Percentiles rank a stretch among this genome's conserved stretches.
These are phyloP conservation scores for Drosophila biarmipes DNA, from an alignment of 1,140 invertebrate genomes.

Conservation along the genomic window DNA sequence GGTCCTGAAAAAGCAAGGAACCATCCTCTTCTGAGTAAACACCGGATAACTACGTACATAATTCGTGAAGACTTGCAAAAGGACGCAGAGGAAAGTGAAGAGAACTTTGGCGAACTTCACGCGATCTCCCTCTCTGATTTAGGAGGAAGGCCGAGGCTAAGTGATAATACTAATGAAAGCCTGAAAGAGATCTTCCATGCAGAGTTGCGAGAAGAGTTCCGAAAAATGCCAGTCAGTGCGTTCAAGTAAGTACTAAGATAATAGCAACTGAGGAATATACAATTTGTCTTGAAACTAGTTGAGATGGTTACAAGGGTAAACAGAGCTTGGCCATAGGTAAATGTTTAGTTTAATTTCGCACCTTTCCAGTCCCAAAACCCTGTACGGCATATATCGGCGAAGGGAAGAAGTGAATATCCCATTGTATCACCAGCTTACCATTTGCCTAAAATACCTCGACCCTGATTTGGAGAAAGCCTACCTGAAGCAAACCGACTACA, in stretches of 20 bases:
- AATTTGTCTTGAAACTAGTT: neutral
- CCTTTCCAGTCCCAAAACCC: neutral
- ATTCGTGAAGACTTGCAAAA: conserved; percentile 85
- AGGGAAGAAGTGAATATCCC: neutral
- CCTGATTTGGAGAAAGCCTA: conserved; percentile 56
- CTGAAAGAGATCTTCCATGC: neutral
- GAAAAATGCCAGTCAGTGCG: conserved; percentile 74
- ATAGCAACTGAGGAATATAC: neutral
- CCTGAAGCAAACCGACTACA: conserved; percentile 61
- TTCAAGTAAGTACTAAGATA: conserved; percentile 46
- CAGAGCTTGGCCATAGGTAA: too few species aligned
- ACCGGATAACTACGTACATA: conserved; percentile 90
- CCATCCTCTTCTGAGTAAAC: conserved; percentile 88
- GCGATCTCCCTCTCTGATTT: conserved; percentile 34
- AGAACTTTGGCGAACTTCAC: conserved; percentile 21
- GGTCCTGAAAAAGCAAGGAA: conserved; percentile 87
- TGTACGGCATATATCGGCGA: neutral
- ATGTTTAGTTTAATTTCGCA: neutral
- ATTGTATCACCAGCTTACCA: conserved; percentile 18
- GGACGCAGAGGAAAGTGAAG: neutral
- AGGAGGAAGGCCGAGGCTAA: neutral
- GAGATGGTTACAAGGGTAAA: too few species aligned
- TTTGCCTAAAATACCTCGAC: conserved; percentile 59
- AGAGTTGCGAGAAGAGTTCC: conserved; percentile 52
- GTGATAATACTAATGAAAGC: too few species aligned